Conservation (phyloP, 1,140 invertebrate genomes). For the Palaemon carinicauda region DNA sequence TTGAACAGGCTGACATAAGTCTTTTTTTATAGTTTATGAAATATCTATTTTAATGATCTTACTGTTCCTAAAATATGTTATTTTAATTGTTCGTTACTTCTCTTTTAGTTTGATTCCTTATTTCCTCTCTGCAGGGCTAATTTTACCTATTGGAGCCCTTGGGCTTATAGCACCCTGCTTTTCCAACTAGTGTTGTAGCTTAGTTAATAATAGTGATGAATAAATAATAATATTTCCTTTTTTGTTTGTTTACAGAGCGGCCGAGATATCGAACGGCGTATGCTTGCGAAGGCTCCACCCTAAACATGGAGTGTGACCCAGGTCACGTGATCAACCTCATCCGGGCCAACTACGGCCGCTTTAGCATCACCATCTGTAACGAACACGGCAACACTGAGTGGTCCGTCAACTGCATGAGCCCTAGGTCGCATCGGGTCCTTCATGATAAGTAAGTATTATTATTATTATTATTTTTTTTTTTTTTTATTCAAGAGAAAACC, state of each 20-base stretch:
- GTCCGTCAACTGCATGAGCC: slow-evolving; percentile 95
- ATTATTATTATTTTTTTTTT: neutral
- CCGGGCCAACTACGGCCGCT: slow-evolving; percentile 93
- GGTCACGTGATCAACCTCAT: slow-evolving; percentile 90
- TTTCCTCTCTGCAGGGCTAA: no score
- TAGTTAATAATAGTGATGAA: no score
- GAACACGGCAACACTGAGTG: slow-evolving; percentile 95
- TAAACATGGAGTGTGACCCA: slow-evolving; percentile 86
- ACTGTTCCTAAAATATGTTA: no score
- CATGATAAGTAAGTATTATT: slow-evolving; percentile 66
- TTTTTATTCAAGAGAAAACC: neutral
- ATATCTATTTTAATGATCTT: no score
- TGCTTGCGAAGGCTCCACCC: slow-evolving; percentile 89
- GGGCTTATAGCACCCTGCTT: no score
- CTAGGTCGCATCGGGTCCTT: slow-evolving; percentile 66
- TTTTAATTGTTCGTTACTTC: no score
- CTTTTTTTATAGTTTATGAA: no score
- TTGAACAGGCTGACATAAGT: no score
- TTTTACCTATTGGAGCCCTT: no score
- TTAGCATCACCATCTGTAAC: slow-evolving; percentile 96
- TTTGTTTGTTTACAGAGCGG: slow-evolving; percentile 73
- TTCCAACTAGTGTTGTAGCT: no score
- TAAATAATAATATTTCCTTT: no score
- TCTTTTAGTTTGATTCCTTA: no score
- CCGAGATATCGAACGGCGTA: slow-evolving; percentile 87